phyloP scores from a whole-genome alignment of 2,113 vertebrate genomes.

The Calyptomena viridis region DNA sequence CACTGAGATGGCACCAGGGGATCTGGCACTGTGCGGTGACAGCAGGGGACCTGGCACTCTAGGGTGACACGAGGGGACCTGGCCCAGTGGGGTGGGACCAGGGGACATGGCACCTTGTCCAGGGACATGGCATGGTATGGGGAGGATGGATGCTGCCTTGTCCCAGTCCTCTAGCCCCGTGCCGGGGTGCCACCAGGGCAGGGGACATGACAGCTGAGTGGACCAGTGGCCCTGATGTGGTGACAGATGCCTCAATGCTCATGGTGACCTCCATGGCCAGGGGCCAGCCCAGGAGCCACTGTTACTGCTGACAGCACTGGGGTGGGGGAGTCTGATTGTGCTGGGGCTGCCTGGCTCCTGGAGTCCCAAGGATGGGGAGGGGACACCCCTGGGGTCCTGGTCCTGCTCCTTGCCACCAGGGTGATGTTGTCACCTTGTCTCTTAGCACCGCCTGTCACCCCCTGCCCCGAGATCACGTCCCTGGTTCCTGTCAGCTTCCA shows the following conservation, averaged over 20 bases:
- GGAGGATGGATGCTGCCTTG: too few species aligned
- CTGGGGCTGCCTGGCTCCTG: not conserved
- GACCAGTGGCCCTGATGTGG: not conserved
- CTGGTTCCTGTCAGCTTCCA: slow-evolving; percentile 1
- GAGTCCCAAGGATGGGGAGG: not conserved
- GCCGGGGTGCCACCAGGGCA: fast-evolving
- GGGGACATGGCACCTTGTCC: fast-evolving
- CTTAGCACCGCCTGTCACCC: not conserved
- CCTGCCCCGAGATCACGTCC: not conserved
- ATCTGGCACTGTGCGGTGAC: too few species aligned
- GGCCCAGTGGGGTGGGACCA: not conserved
- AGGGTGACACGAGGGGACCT: not conserved
- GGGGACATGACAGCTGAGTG: not conserved
- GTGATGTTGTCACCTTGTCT: not conserved
- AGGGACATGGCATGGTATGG: too few species aligned
- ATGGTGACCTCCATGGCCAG: not conserved
- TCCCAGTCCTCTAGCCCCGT: not conserved
- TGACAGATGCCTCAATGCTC: not conserved
- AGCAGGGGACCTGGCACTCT: not conserved
- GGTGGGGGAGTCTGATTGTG: not conserved
- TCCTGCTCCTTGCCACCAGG: not conserved
- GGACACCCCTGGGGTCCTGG: fast-evolving
- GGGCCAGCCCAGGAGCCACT: not conserved
- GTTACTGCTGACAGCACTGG: not conserved
- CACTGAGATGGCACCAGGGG: not conserved